These are phyloP conservation scores for Pelmatolapia mariae DNA, from an alignment of 2,113 vertebrate species.

Conservation along the genomic window DNA sequence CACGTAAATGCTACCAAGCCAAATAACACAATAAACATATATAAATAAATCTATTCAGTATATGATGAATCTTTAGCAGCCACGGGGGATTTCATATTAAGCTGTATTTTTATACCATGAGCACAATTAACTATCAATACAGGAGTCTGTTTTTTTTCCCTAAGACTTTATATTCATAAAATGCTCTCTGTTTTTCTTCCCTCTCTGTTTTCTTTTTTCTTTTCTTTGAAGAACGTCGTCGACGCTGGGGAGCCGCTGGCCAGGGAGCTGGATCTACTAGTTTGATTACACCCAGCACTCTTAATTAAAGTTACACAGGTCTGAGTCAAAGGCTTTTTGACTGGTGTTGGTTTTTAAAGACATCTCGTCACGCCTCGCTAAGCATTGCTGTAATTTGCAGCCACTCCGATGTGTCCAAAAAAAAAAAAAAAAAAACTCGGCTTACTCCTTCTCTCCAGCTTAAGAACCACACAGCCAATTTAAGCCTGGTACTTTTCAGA, in stretches of 20 bases:
- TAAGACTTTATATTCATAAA: slow-evolving; percentile 47
- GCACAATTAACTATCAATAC: slow-evolving; percentile 17
- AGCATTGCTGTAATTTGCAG: slow-evolving; percentile 68
- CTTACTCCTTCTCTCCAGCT: slow-evolving; percentile 30
- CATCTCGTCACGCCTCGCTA: slow-evolving; percentile 61
- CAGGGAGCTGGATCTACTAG: slow-evolving; percentile 51
- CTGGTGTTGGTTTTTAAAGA: slow-evolving; percentile 66
- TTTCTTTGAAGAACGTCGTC: slow-evolving; percentile 38
- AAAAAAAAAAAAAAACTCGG: not conserved
- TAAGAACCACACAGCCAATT: slow-evolving; percentile 53
- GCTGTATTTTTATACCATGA: not conserved
- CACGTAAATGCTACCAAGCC: not conserved
- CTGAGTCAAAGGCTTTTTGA: slow-evolving; percentile 63
- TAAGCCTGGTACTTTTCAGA: slow-evolving; percentile 54
- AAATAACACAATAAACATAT: not conserved
- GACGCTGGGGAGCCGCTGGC: slow-evolving; percentile 41
- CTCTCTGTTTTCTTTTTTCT: not conserved
- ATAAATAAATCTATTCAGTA: not conserved
- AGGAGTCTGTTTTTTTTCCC: not conserved
- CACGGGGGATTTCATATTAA: not conserved
- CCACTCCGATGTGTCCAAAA: slow-evolving; percentile 50
- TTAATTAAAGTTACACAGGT: slow-evolving; percentile 69
- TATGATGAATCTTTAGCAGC: not conserved
- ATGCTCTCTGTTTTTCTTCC: slow-evolving; percentile 12
- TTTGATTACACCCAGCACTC: slow-evolving; percentile 61